Evolutionary conservation across 2,113 vertebrate species (phyloP), one percentile per base, ranked within the genome.

Genomic region (Trematocara zebra): DNA sequence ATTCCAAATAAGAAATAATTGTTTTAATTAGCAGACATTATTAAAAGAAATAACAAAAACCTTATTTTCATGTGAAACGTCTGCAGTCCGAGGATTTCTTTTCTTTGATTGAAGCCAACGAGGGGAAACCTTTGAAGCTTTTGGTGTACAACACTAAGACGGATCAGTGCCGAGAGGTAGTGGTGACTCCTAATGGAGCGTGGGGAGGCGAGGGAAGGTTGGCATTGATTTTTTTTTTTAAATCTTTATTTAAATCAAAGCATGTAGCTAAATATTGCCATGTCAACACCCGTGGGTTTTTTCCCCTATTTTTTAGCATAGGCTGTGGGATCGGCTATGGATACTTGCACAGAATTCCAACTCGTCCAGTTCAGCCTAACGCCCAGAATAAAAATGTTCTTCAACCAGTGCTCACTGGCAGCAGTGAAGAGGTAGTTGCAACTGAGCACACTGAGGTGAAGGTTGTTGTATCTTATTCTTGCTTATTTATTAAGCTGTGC

Each of bases 191-290:
- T 84, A 99, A 99, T 49, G 97, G 98, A 85, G 97, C 98, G 12
- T 99, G 98, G 98, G 98, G 98, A 84, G 98, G 98, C 91, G 97
- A 98, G 91, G 98, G 98, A 93, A 99, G 98, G 98, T 99, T 96
- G 4, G 76, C 14, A 6, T 82, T 53, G 14, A 7, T 81, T 31
- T 12, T 17, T 3, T 11, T 2, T 0, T n/a, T n/a, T n/a, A 4
- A 31, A 37, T 64, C 18, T 64, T 37, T 37, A 67, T 76, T 20
- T 5, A 49, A 51, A 42, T 59, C 12, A 8, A 42, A 23, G 9
- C 51, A 17, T 18, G 4, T 64, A 15, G 33, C 20, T 52, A 8
- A 8, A 5, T 28, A 28, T 76, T 31, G 11, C 11, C 8, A 28
- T 8, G 6, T 80, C 37, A 28, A 57, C 31, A 49, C 14, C 11